Base-by-base conservation (phyloP, 2,113 vertebrate genomes). In the Nothocercus nigrocapillus region DNA sequence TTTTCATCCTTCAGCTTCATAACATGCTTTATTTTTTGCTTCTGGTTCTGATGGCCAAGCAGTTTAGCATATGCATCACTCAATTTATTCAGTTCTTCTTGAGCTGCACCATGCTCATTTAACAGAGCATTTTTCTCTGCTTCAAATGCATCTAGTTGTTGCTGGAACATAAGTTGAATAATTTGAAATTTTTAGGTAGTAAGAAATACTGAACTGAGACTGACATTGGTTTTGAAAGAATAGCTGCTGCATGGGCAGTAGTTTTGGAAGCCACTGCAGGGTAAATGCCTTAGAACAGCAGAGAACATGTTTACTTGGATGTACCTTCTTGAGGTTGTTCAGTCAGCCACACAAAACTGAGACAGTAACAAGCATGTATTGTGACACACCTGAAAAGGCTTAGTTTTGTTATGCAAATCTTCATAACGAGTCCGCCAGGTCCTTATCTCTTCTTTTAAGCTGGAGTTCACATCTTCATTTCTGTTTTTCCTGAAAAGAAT, bases 1-100 rank as follows among this genome's bases (percentile, higher is more conserved):
- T 99, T 99, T 86, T 99, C 99, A 72, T 99, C 98, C 89, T 99
- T 99, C 51, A 99, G 40, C 92, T 99, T 99, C 97, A 99, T 98
- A 89, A 99, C 98, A 56, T 99, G 99, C 84, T 98, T 99, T 96
- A 99, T 99, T 98, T 99, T 99, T 97, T 99, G 99, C 93, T 98
- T 99, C 95, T 99, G 98, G 97, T 99, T 99, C 95, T 99, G 99
- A 95, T 99, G 99, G 53, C 99, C 99, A 88, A 99, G 97, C 82
- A 99, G 98, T 40, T 97, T 98, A 32, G 98, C 99, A 51, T 99
- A 99, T 0, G 99, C 99, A 25, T 98, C 98, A 6, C 98, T 98
- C 59, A 99, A 75, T 94, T 98, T 98, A 96, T 98, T 99, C 61
- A 99, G 94, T 90, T 99, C 98, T 51, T 99, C 99, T 95, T 99